A percentile compares a stretch with the other conserved stretches of the same genome.
Conservation (phyloP, 2,797 vertebrate species). For the Pangasius djambal region DNA sequence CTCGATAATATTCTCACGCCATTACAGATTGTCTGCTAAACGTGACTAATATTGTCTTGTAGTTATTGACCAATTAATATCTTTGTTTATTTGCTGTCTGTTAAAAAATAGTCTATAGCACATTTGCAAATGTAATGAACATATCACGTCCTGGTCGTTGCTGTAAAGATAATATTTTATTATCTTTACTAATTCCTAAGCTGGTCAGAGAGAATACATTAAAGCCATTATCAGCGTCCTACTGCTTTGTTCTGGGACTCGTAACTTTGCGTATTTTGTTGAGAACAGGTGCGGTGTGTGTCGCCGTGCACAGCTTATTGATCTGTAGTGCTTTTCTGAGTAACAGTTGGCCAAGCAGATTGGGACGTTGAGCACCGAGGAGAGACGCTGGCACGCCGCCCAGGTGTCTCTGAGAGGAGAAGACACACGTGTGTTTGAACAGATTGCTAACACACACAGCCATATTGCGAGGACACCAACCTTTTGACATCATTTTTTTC, state of each 20-base stretch:
- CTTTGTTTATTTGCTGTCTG: not conserved
- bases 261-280: not conserved
- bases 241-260: not conserved
- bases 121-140: not conserved
- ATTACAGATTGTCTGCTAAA: not conserved
- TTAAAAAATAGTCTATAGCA: not conserved
- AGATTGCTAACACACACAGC: slow-evolving; percentile 50
- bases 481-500: slow-evolving; percentile 34
- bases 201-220: not conserved
- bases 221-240: not conserved
- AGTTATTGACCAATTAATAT: not conserved
- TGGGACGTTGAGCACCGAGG: slow-evolving; percentile 51
- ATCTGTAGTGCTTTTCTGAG: slow-evolving; percentile 49
- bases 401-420: slow-evolving; percentile 51
- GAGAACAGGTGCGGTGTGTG: slow-evolving; percentile 35
- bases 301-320: slow-evolving; percentile 50
- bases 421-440: slow-evolving; percentile 54
- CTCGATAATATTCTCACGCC: not conserved
- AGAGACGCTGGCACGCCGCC: slow-evolving; percentile 53
- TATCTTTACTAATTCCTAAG: not conserved
- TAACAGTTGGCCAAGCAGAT: slow-evolving; percentile 60
- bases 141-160: not conserved
- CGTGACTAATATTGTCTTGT: not conserved
- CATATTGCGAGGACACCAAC: slow-evolving; percentile 41
- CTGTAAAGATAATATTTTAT: not conserved